These are phyloP conservation scores for Argyra leucocephala DNA, from an alignment of 2,888 invertebrate species.

Conservation along the genomic window DNA sequence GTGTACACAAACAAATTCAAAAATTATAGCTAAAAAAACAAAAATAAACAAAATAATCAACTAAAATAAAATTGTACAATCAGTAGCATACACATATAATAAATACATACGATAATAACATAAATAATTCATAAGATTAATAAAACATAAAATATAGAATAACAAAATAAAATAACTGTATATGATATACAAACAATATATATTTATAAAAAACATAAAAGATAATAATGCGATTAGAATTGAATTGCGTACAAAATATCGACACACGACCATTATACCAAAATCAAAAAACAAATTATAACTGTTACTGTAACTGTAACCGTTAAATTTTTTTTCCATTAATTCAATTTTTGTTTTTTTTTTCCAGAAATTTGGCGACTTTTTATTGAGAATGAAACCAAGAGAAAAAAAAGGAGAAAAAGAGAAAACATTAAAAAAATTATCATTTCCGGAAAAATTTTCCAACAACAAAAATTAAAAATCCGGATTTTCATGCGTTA, in stretches of 20 bases:
- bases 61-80: no score
- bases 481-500: neutral
- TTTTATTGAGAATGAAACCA: neutral
- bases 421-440: neutral
- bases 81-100: no score
- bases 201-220: neutral
- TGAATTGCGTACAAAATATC: slow-evolving; percentile 6
- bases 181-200: neutral
- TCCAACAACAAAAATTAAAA: neutral
- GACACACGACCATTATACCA: neutral
- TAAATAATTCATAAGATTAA: slow-evolving; percentile 6
- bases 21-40: neutral
- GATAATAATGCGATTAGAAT: slow-evolving; percentile 6
- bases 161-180: neutral
- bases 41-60: no score
- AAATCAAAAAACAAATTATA: neutral
- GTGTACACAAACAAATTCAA: neutral
- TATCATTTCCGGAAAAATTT: neutral
- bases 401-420: no score
- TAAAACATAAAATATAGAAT: neutral
- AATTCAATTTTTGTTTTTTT: neutral
- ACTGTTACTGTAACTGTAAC: neutral
- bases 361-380: neutral
- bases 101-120: neutral
- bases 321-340: neutral